A percentile compares a stretch with the other conserved stretches of the same genome.
Evolutionary conservation across 1,140 invertebrate species (phyloP).

Genomic region (Rhopalosiphum maidis): DNA sequence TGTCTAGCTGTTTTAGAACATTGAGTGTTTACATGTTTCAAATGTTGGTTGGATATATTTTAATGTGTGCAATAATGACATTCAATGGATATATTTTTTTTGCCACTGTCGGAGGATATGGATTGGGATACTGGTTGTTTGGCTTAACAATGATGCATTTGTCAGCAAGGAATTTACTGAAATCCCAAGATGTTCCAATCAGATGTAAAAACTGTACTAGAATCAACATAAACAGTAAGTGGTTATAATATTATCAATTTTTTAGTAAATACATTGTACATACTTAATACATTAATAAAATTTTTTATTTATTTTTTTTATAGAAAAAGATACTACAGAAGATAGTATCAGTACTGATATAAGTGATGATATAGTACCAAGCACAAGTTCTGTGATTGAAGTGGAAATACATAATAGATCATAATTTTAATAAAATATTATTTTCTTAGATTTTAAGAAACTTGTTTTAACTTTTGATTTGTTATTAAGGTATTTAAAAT

Average conservation of each 20-base stretch:
- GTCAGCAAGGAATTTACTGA: conserved; percentile 43
- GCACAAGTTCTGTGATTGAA: conserved; percentile 34
- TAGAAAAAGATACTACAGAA: conserved; percentile 24
- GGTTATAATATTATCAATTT: neutral
- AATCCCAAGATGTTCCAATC: conserved; percentile 25
- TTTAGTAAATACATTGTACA: neutral
- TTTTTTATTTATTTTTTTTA: conserved; percentile 1
- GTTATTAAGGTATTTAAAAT: neutral
- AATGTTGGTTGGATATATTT: conserved; percentile 46
- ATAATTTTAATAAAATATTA: conserved; percentile 17
- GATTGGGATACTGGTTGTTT: conserved; percentile 51
- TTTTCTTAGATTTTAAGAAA: neutral
- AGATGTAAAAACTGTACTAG: conserved; percentile 42
- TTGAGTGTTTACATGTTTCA: conserved; percentile 43
- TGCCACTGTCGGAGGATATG: conserved; percentile 43
- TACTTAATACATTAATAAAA: neutral
- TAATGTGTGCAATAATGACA: conserved; percentile 52
- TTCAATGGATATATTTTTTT: conserved; percentile 48
- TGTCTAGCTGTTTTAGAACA: conserved; percentile 26
- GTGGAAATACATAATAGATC: conserved; percentile 39
- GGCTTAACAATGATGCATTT: conserved; percentile 53
- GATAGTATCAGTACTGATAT: conserved; percentile 40
- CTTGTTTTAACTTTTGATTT: neutral
- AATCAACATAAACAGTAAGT: conserved; percentile 20
- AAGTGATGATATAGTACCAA: conserved; percentile 45